phyloP scores from a whole-genome alignment of 2,888 invertebrate genomes.

The Ochropleura plecta region DNA sequence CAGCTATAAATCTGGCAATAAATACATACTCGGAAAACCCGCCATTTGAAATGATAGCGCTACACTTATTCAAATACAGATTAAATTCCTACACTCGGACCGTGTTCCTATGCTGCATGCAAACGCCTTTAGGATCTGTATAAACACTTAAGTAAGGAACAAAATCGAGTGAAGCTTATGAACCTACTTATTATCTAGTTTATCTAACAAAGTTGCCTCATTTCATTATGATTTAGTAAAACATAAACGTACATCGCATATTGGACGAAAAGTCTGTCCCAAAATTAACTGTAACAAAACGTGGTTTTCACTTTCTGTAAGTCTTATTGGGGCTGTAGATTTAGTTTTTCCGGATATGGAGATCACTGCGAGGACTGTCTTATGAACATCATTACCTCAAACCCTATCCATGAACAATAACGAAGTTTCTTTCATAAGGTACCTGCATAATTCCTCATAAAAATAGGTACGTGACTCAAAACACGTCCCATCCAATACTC shows the following conservation, averaged over 20 bases:
- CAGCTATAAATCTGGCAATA: constrained; percentile 39
- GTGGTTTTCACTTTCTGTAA: not conserved
- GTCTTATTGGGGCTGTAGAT: not conserved
- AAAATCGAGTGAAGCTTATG: too few relatives aligned
- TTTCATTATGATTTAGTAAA: too few relatives aligned
- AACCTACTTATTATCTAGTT: too few relatives aligned
- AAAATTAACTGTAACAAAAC: not conserved
- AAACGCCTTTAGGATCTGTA: not conserved
- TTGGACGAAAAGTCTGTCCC: not conserved
- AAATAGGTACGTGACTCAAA: not conserved
- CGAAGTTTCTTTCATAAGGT: not conserved
- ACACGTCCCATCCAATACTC: not conserved
- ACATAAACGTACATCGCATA: not conserved
- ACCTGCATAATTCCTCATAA: not conserved
- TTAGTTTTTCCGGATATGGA: not conserved
- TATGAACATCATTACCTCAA: not conserved
- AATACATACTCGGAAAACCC: constrained; percentile 40
- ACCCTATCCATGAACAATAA: not conserved
- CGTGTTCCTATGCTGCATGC: not conserved
- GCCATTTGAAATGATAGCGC: constrained; percentile 16
- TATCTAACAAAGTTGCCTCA: too few relatives aligned
- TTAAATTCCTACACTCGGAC: not conserved
- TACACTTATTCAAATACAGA: not conserved
- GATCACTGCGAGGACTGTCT: not conserved
- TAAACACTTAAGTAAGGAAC: too few relatives aligned